Base-by-base conservation (phyloP, 1,140 invertebrate species). In the Drosophila insularis region DNA sequence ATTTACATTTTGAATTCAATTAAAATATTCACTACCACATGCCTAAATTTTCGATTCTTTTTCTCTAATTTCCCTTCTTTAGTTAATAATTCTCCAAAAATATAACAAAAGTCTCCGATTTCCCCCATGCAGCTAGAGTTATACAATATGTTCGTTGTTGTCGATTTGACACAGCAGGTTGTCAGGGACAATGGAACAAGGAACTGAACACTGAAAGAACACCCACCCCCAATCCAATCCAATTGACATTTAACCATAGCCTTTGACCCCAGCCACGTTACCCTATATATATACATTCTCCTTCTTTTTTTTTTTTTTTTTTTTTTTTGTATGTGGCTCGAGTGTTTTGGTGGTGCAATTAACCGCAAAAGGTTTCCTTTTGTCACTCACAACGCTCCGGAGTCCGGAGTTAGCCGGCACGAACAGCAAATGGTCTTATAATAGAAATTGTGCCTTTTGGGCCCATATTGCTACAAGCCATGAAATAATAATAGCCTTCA, bases 361-460 rank as follows among this genome's bases (percentile, higher is more conserved):
- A 87, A 89, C 82, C 82, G 80, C 82, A 87, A 87, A 76, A 87
- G 84, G 82, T 82, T 87, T 87, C 84, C 82, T 80, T 82, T 89
- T 87, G 75, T 89, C 80, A 79, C 76, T 89, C 71, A 31, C 53
- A 43, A 23, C 32, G 55, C 39, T 19, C 35, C 65, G 37, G 43
- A 27, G 50, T 8, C 39, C 35, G 27, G 27, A 27, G 27, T 27
- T 27, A 6, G 27, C 17, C 37, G 39, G 40, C 70, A 63, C 64
- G 77, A 71, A 64, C 71, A 35, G 32, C 19, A 39, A 56, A 7
- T 67, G 62, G 31, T 19, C 50, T 54, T 58, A 65, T 27, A 65
- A 76, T 61, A 40, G 58, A 64, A 50, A 55, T 62, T 65, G 63
- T 68, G 37, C 56, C 46, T 7, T 61, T 32, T 53, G 17, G 50